Base-by-base conservation (phyloP, 23 tunicate genomes). In the Styela plicata region DNA sequence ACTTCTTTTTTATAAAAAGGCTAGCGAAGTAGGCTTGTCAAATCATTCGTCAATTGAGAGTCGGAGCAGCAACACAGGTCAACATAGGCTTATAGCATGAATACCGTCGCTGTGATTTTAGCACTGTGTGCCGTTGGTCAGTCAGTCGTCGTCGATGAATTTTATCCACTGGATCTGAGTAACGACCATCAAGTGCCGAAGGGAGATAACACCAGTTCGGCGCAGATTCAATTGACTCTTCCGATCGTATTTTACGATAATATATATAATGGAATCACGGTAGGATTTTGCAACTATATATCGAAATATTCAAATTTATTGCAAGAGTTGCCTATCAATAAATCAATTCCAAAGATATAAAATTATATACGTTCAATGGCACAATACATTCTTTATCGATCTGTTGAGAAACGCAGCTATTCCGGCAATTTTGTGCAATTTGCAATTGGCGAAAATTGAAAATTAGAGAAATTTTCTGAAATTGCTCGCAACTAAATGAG, bases 231-330 rank as follows among this genome's bases (percentile, higher is more conserved):
- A 26, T 63, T 93, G 28, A 69, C 64, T 27, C 86, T 88, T 3
- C 32, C 77, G 35, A 91, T 91, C 35, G 84, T 84, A 62, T 93
- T 93, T 63, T 93, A 93, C 82, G 85, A 93, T 80, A 82, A 70
- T 7, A 80, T 79, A 69, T 86, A 93, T 67, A 83, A 85, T 62
- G 82, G 67, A 74, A 80, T 93, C 24, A 89, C 89, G 93, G 98
- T 93, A 63, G 84, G 90, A n/a, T n/a, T n/a, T n/a, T n/a, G n/a
- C n/a, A n/a, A n/a, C n/a, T n/a, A n/a, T n/a, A n/a, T n/a, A n/a
- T n/a, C n/a, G n/a, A n/a, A n/a, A n/a, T n/a, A n/a, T n/a, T n/a
- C n/a, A n/a, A n/a, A n/a, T n/a, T n/a, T n/a, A n/a, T n/a, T n/a
- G n/a, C n/a, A n/a, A n/a, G n/a, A n/a, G n/a, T n/a, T n/a, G n/a